Evolutionary conservation across 2,888 invertebrate genomes (phyloP), one percentile per base, ranked within the genome.

Genomic region (Drosophila putrida): DNA sequence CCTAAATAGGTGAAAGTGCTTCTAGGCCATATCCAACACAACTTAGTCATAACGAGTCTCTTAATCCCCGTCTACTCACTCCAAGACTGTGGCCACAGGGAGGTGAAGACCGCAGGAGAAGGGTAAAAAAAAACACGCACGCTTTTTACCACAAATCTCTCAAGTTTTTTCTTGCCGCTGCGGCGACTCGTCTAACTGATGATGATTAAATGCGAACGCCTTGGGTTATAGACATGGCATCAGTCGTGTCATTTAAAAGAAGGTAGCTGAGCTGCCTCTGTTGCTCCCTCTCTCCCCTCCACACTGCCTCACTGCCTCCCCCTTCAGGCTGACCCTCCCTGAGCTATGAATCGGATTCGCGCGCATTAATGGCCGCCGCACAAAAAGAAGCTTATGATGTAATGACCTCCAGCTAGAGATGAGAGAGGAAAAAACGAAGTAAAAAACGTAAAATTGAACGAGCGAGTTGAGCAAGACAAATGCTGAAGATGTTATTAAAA

Each of bases 181-280:
- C 78, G 67, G 78, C 82, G 73, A 76, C 78, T 82, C 83, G 88
- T 86, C 85, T 83, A 89, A 82, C 87, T 89, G 89, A 90, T 87
- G 86, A 86, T 90, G 90, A 90, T 90, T 90, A 90, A 90, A 89
- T 90, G 86, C 86, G 80, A 88, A 84, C 81, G 90, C 90, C 90
- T 89, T 81, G 82, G 90, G 90, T 87, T 89, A 87, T 83, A 90
- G 90, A 90, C 88, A 88, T 88, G 88, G 87, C 88, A 88, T 88
- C 87, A 88, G 88, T 87, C 87, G 87, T 87, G 87, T 88, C 87
- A 88, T 88, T 88, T 88, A 87, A 87, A 87, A 86, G 84, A 87
- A 87, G 87, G 84, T 87, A 88, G 84, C 82, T 71, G 60, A 70
- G 60, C 43, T 47, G 43, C 60, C 62, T 33, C 27, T 15, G 31